These are phyloP conservation scores for Drosophila erecta DNA, from an alignment of 1,140 invertebrate genomes.

Conservation along the genomic window DNA sequence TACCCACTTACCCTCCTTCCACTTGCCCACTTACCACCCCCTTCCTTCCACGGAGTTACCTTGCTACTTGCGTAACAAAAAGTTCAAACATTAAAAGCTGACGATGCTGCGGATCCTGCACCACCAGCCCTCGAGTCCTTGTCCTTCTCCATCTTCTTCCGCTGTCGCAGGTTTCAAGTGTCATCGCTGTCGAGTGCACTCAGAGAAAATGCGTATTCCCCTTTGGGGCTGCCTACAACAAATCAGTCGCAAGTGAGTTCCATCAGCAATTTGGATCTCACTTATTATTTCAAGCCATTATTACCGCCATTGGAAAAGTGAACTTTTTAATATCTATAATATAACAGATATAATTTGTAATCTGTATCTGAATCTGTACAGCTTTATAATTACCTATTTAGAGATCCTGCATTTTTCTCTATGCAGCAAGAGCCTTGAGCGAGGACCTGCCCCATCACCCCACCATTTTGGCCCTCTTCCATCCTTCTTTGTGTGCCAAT, in stretches of 20 bases:
- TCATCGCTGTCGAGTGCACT: slow-evolving; percentile 49
- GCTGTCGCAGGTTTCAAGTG: slow-evolving; percentile 66
- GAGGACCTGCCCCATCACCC: slow-evolving; percentile 13
- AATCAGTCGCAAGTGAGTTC: background rate
- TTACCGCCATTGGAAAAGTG: too few relatives aligned
- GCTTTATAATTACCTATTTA: background rate
- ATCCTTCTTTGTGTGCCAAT: slow-evolving; percentile 69
- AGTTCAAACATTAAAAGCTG: slow-evolving; percentile 79
- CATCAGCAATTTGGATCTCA: too few relatives aligned
- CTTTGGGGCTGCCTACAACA: background rate
- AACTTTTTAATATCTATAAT: too few relatives aligned
- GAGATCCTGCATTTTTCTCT: background rate
- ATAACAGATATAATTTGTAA: too few relatives aligned
- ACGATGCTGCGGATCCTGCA: slow-evolving; percentile 40
- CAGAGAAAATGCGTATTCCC: background rate
- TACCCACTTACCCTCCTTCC: background rate
- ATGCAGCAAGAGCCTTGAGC: slow-evolving; percentile 42
- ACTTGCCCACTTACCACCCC: background rate
- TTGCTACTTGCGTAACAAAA: slow-evolving; percentile 71
- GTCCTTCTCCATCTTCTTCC: slow-evolving; percentile 20
- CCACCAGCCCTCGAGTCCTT: slow-evolving; percentile 29
- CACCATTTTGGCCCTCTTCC: slow-evolving; percentile 12
- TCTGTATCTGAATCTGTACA: too few relatives aligned
- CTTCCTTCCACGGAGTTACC: background rate
- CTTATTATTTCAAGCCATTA: too few relatives aligned